Base-by-base conservation (phyloP, 2,113 vertebrate species). In the Perognathus longimembris region DNA sequence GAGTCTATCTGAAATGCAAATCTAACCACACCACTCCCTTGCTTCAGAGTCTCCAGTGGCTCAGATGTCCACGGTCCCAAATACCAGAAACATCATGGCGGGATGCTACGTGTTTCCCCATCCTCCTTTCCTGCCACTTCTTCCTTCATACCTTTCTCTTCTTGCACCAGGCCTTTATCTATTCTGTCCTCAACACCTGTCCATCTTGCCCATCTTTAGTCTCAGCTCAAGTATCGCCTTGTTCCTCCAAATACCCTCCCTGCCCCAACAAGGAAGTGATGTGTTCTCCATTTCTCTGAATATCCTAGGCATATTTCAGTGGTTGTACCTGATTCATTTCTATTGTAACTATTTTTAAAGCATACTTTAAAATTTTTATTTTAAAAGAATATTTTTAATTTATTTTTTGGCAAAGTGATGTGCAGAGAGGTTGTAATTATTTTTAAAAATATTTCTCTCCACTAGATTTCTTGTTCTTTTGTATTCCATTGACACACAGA, bases 1-100 rank as follows among this genome's bases (percentile, higher is more conserved):
- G 77, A 90, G 67, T n/a, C 38, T 20, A 5, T 82, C 36, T 88
- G 42, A 93, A 85, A 95, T 93, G 76, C 92, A 94, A 90, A 92
- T 87, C 17, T 45, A 80, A 67, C 42, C 34, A 42, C 38, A 67
- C 34, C 32, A 15, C 77, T 18, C 32, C 90, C 90, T 78, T 34
- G 57, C 42, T 83, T 18, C n/a, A 50, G 64, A 93, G 82, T 14
- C 85, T 34, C 22, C 66, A 38, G 0, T 28, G 85, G 61, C n/a
- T 78, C 73, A 12, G 1, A 88, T 92, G 88, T 80, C 82, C 36
- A 24, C 38, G 76, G 30, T 78, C 34, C 76, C 3, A 0, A 26
- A 26, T 14, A 54, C 2, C 32, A 77, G 73, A 66, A 82, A 30
- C 30, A 80, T 50, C 77, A 69, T 11, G 17, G 88, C 17, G 50